A percentile compares a stretch with the other conserved stretches of the same genome.
Conservation (phyloP, 2,797 vertebrate species). For the Malurus splendens region DNA sequence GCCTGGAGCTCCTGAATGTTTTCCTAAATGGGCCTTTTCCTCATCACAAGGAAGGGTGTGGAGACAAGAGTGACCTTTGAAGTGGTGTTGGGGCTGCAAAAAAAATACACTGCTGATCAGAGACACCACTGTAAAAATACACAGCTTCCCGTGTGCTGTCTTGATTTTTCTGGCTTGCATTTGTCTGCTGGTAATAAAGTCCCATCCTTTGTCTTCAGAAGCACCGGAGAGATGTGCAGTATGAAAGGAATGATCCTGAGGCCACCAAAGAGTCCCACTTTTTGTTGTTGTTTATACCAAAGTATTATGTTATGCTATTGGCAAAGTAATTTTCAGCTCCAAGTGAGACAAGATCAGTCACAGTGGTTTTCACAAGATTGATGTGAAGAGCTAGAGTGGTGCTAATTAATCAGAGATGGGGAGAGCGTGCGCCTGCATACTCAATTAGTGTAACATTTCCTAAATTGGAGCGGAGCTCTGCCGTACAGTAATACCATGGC, state of each 20-base stretch:
- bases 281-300: constrained; percentile 65
- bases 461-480: neutral
- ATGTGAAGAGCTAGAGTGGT: constrained; percentile 71
- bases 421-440: constrained; percentile 40
- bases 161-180: constrained; percentile 28
- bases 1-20: neutral
- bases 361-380: constrained; percentile 69
- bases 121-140: neutral
- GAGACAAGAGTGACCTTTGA: neutral
- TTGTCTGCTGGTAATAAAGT: constrained; percentile 43
- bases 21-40: neutral
- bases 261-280: constrained; percentile 20
- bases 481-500: neutral
- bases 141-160: neutral
- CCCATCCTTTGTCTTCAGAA: constrained; percentile 64
- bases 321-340: constrained; percentile 74
- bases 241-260: constrained; percentile 63
- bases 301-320: constrained; percentile 66
- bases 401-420: constrained; percentile 71
- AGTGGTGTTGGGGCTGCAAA: neutral
- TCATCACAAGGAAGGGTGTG: neutral
- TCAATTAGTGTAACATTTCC: constrained; percentile 35
- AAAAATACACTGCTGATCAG: constrained; percentile 20
- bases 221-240: constrained; percentile 48
- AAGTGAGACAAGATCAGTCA: constrained; percentile 65